Evolutionary conservation across 2,113 vertebrate species (phyloP).

Genomic region (Alosa alosa): DNA sequence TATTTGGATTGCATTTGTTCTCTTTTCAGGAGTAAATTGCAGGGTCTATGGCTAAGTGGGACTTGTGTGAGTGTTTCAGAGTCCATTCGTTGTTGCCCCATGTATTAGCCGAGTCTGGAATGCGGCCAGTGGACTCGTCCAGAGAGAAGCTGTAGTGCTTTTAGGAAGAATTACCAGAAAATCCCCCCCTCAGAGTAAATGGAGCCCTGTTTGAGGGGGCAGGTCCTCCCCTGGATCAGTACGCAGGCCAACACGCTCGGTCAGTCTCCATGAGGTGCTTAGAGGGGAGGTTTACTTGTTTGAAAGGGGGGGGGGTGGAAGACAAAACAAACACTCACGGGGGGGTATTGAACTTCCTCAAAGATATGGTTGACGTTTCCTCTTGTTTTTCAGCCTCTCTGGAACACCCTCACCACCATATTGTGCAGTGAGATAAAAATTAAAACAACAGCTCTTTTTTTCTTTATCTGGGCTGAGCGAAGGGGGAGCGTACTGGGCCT

Average conservation of each 20-base stretch:
- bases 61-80: neutral
- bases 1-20: neutral
- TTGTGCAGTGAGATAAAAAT: constrained; percentile 61
- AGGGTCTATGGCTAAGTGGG: neutral
- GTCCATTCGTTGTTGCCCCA: neutral
- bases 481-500: constrained; percentile 42
- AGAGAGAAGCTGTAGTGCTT: neutral
- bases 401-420: constrained; percentile 59
- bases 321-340: neutral
- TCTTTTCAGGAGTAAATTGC: neutral
- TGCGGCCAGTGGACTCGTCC: neutral
- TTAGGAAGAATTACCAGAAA: constrained; percentile 4
- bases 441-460: constrained; percentile 66
- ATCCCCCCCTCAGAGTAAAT: neutral
- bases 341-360: neutral
- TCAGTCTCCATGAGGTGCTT: neutral
- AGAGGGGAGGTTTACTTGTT: neutral
- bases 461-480: neutral
- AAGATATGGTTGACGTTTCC: constrained; percentile 57
- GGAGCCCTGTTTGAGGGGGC: neutral
- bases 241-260: neutral
- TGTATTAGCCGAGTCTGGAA: neutral
- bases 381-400: constrained; percentile 58
- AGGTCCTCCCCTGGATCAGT: neutral
- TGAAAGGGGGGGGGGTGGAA: neutral